Evolutionary conservation across 1,140 invertebrate species (phyloP).

Genomic region (Penaeus vannamei): DNA sequence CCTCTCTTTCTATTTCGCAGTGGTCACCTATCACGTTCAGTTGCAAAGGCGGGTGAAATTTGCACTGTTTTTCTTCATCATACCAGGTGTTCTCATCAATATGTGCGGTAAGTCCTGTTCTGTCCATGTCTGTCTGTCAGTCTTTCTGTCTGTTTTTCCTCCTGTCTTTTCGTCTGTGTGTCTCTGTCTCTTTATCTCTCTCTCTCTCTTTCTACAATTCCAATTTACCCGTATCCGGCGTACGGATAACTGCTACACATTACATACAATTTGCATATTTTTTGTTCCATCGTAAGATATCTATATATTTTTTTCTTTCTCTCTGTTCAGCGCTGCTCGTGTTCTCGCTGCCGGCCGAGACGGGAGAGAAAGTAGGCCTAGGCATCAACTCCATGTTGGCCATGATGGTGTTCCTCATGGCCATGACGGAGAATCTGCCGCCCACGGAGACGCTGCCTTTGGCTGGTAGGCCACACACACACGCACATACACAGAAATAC

Average conservation of each 20-base stretch:
- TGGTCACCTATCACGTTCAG: conserved; percentile 66
- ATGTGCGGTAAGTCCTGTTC: conserved; percentile 58
- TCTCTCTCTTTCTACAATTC: no score
- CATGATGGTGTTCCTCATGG: conserved; percentile 68
- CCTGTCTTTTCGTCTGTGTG: no score
- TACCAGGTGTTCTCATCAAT: conserved; percentile 67
- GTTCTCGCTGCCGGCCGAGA: conserved; percentile 65
- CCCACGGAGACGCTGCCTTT: conserved; percentile 61
- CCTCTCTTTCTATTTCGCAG: conserved; percentile 21
- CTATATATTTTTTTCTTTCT: not conserved
- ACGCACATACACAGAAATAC: not conserved
- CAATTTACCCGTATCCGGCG: no score
- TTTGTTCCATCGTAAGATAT: not conserved
- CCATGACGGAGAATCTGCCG: conserved; percentile 66
- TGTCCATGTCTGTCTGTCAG: not conserved
- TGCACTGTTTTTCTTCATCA: conserved; percentile 68
- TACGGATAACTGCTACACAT: no score
- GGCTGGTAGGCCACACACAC: conserved; percentile 46
- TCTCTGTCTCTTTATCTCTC: no score
- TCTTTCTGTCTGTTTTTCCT: not conserved
- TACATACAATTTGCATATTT: not conserved
- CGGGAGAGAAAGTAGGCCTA: conserved; percentile 66
- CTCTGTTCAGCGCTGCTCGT: conserved; percentile 61
- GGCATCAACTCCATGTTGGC: conserved; percentile 67
- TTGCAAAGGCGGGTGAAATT: conserved; percentile 65